Evolutionary conservation across 2,888 invertebrate genomes (phyloP), one percentile per base, ranked within the genome.

Genomic region (Drosophila anomalipes): DNA sequence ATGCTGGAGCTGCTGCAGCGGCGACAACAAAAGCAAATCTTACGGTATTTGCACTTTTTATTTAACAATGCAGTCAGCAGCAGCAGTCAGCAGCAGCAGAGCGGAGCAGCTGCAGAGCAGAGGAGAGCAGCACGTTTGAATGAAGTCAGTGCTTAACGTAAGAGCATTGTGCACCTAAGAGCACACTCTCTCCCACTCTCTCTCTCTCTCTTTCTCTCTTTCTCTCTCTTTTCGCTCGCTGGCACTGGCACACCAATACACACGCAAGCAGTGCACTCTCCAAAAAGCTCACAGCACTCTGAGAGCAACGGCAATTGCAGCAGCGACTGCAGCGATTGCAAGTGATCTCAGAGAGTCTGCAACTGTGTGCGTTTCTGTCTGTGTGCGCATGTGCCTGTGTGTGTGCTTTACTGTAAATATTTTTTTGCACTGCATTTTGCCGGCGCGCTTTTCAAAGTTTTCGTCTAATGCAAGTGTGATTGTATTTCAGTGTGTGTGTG

Each of bases 21-120:
- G 58, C 47, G 62, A 53, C 76, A 76, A 52, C 68, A 74, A 65
- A 56, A 57, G 30, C 70, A 67, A 76, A 77, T 83, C 83, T 70
- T 86, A 87, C 86, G 86, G 86, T 86, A 86, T 87, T 86, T 86
- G 87, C 86, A 86, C 86, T 84, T 84, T 84, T 84, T 80, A 80
- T 82, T 84, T 76, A 86, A 86, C 83, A 85, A 85, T 77, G 77
- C 77, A 77, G 77, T 68, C 77, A 74, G 77, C 73, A 65, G 19
- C 12, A 64, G 28, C 58, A 60, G 60, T 68, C 72, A 64, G 22
- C 14, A 64, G 28, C 58, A 65, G 60, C 71, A 64, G 28, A 32
- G 19, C 57, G 30, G 35, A 51, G 37, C 67, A 54, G 62, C 26
- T 47, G 60, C 59, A 60, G 22, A 12, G 47, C 47, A 47, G 19